Conservation (phyloP, 2,888 invertebrate species). For the Noctua fimbriata region DNA sequence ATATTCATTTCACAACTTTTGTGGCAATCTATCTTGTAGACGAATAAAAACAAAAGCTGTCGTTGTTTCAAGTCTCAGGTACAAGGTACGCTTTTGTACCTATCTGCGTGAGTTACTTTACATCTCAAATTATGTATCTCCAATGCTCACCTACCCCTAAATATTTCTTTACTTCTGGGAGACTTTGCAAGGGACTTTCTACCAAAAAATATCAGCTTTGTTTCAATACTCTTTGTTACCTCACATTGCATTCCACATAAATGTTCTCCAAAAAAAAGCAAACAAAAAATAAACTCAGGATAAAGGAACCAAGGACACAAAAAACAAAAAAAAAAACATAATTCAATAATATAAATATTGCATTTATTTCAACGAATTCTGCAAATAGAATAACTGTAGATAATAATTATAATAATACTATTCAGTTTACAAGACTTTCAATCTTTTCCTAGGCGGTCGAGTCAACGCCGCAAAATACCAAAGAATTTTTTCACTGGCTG, state of each 20-base stretch:
- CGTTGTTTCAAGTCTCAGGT: slow-evolving; percentile 85
- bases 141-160: slow-evolving; percentile 79
- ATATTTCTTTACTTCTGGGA: slow-evolving; percentile 74
- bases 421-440: slow-evolving; percentile 88
- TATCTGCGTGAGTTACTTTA: slow-evolving; percentile 66
- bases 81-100: slow-evolving; percentile 73
- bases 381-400: slow-evolving; percentile 90
- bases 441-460: slow-evolving; percentile 81
- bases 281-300: slow-evolving; percentile 80
- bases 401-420: slow-evolving; percentile 90
- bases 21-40: slow-evolving; percentile 64
- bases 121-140: slow-evolving; percentile 68
- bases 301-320: slow-evolving; percentile 86
- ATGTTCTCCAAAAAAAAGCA: slow-evolving; percentile 72
- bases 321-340: slow-evolving; percentile 86
- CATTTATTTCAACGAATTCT: slow-evolving; percentile 91
- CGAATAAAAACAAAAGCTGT: slow-evolving; percentile 74
- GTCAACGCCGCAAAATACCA: slow-evolving; percentile 74
- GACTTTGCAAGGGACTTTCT: slow-evolving; percentile 75
- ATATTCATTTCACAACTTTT: slow-evolving; percentile 62
- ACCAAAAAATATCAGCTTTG: slow-evolving; percentile 69
- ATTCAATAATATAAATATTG: slow-evolving; percentile 91
- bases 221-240: slow-evolving; percentile 72
- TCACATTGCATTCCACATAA: slow-evolving; percentile 72
- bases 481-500: slow-evolving; percentile 86